Base-by-base conservation (phyloP, 2,888 invertebrate species). In the Epicampocera succincta region DNA sequence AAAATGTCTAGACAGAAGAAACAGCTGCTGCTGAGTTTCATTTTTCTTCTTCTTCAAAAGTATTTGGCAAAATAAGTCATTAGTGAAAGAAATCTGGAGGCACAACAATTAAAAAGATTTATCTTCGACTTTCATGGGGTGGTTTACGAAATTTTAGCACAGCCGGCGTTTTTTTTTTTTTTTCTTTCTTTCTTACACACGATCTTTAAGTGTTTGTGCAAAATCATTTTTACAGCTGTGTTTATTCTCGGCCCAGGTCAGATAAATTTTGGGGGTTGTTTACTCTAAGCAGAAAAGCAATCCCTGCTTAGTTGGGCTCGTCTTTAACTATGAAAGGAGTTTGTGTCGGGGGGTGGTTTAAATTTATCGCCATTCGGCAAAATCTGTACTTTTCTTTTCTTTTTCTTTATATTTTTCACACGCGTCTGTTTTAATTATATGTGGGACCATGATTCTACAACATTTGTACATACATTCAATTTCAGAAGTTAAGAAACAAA, bases 101-200 rank as follows among this genome's bases (percentile, higher is more conserved):
- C 52, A 73, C 19, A 63, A 46, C 44, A 73, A 60, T 50, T 65
- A 65, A 68, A 68, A 48, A 50, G 19, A 19, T 76, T 33, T 33
- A 25, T 68, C 17, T 33, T 38, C 50, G 54, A 50, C 11, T 54
- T 52, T 56, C 48, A 63, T 63, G 52, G 58, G 72, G 74, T 69
- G 33, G 78, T 40, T 76, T 60, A 48, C 71, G 63, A 77, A 61
- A 66, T 52, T 33, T 46, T 78, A 19, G 38, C 44, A 60, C 82
- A 82, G 71, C 82, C 71, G 82, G 69, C 80, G 60, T 76, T 76
- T 75, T 76, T 81, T 73, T n/a, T n/a, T n/a, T n/a, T n/a, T n/a
- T n/a, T n/a, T n/a, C n/a, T n/a, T n/a, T n/a, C n/a, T n/a, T 60
- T 66, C 52, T 50, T 38, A 33, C 2, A n/a, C 29, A 2, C 56